These are phyloP conservation scores for Champsocephalus esox DNA, from an alignment of 2,797 vertebrate genomes.

Conservation along the genomic window DNA sequence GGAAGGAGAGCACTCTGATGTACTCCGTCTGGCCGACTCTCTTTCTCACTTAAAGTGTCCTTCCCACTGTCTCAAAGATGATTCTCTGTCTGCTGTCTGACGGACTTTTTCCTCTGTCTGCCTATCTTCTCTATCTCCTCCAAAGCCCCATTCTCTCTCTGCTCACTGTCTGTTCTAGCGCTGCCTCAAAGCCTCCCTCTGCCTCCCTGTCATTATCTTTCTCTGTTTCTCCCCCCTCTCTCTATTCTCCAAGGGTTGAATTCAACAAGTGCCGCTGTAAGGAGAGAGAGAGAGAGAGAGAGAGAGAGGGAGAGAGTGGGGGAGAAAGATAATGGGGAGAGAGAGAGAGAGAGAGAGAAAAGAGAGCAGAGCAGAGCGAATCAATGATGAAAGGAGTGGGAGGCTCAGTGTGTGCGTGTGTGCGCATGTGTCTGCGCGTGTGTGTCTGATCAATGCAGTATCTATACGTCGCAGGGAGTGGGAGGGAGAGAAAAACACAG, in stretches of 20 bases:
- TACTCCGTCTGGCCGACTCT: conserved; percentile 65
- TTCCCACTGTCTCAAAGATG: conserved; percentile 62
- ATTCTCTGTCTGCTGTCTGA: conserved; percentile 62
- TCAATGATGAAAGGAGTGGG: conserved; percentile 84
- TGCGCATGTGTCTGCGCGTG: conserved; percentile 70
- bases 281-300: conserved; percentile 52
- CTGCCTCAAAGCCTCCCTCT: conserved; percentile 76
- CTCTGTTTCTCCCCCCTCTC: conserved; percentile 66
- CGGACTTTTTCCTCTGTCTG: conserved; percentile 66
- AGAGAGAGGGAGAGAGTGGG: conserved; percentile 19
- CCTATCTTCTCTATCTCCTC: conserved; percentile 68
- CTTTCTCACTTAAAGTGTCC: conserved; percentile 73
- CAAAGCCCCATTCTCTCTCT: conserved; percentile 75
- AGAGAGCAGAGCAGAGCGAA: conserved; percentile 73
- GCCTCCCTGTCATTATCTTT: conserved; percentile 81
- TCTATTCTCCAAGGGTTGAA: conserved; percentile 78
- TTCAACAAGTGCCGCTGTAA: conserved; percentile 87
- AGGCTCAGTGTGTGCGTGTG: conserved; percentile 66
- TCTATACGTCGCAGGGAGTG: conserved; percentile 87
- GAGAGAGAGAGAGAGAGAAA: conserved; percentile 44
- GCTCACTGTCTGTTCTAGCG: conserved; percentile 68
- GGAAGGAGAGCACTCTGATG: conserved; percentile 66
- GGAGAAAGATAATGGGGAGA: conserved; percentile 24
- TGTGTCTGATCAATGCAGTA: conserved; percentile 87
- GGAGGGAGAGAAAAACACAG: conserved; percentile 84